A percentile compares a stretch with the other conserved stretches of the same genome.
These are phyloP conservation scores for Hydrozoanthus gracilis DNA, from an alignment of 92 coral and sea anemone genomes.

Conservation along the genomic window DNA sequence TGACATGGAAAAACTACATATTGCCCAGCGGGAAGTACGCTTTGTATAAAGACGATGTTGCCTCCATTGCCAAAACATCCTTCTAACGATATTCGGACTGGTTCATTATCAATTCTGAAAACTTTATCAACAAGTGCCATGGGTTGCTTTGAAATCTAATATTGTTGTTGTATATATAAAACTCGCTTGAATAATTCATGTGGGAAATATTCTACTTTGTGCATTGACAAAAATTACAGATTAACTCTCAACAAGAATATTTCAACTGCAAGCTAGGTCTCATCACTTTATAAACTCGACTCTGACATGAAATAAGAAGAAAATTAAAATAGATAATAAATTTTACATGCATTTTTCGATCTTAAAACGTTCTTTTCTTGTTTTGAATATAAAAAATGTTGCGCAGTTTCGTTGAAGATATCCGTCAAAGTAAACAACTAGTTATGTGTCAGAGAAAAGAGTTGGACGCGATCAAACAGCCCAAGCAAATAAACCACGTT, in stretches of 20 bases:
- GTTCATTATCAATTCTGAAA: neutral
- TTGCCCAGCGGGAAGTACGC: no score
- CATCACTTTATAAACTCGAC: no score
- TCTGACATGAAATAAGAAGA: neutral
- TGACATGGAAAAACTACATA: no score
- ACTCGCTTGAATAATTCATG: conserved; percentile 31
- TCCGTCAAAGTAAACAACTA: no score
- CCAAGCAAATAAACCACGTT: conserved; percentile 5
- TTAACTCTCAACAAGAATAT: neutral
- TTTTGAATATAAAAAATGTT: no score
- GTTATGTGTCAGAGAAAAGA: neutral
- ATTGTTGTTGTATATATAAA: conserved; percentile 33
- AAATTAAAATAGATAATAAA: no score
- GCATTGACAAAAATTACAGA: neutral
- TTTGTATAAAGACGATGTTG: neutral
- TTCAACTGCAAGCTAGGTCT: neutral
- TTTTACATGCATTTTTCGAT: no score
- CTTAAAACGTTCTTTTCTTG: no score
- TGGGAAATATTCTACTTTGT: conserved; percentile 32
- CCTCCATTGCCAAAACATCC: neutral
- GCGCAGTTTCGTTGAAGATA: no score
- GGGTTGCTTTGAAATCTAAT: neutral
- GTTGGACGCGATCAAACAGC: neutral
- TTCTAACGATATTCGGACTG: neutral
- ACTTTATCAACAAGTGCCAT: neutral